Conservation (phyloP, 2,113 vertebrate genomes). For the Zosterops hypoxanthus region DNA sequence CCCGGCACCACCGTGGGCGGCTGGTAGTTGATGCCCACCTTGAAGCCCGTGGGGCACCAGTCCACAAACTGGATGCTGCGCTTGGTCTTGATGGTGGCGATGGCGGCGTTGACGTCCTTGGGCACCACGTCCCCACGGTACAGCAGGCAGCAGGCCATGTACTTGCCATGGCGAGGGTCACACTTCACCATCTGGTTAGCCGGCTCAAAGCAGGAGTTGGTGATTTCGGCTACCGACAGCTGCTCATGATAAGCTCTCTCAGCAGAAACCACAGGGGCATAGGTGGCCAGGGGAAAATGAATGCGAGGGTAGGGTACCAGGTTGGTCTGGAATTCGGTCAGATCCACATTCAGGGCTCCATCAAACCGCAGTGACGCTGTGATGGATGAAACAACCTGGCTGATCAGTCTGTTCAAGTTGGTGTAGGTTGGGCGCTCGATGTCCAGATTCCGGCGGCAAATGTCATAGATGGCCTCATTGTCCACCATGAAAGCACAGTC, state of each 20-base stretch:
- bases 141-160: constrained; percentile 74
- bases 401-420: too few species aligned
- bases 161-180: constrained; percentile 77
- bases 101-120: constrained; percentile 70
- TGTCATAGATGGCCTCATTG: constrained; percentile 80
- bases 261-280: too few species aligned
- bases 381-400: too few species aligned
- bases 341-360: too few species aligned
- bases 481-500: constrained; percentile 83
- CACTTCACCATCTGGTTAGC: constrained; percentile 80
- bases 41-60: constrained; percentile 88
- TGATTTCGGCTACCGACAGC: constrained; percentile 64
- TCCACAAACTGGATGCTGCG: constrained; percentile 74
- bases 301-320: too few species aligned
- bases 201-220: constrained; percentile 65
- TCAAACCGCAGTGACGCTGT: too few species aligned
- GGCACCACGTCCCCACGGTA: constrained; percentile 63
- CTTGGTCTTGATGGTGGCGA: constrained; percentile 67
- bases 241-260: constrained; percentile 79
- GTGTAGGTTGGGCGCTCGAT: constrained; percentile 74
- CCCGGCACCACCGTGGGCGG: constrained; percentile 82
- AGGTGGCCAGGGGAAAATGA: too few species aligned
- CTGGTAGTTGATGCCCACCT: constrained; percentile 88
- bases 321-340: too few species aligned
- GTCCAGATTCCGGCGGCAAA: constrained; percentile 76